A percentile compares a stretch with the other conserved stretches of the same genome.
These are phyloP conservation scores for Hoplias malabaricus DNA, from an alignment of 2,113 vertebrate genomes.

Conservation along the genomic window DNA sequence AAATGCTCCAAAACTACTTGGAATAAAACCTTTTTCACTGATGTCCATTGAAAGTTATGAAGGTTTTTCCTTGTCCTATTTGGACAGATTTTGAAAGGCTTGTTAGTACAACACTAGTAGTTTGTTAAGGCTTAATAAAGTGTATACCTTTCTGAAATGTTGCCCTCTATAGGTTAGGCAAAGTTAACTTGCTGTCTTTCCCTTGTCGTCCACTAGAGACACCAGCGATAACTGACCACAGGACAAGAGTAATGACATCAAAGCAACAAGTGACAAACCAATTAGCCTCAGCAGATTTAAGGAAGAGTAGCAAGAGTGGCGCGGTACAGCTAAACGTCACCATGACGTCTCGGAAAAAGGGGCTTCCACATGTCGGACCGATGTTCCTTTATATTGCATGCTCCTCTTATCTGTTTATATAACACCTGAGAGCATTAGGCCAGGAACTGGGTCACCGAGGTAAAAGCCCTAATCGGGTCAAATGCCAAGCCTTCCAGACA, in stretches of 20 bases:
- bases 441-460: conserved; percentile 37
- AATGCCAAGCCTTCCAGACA: neutral
- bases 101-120: too few species aligned
- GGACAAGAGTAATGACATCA: neutral
- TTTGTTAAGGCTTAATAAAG: too few species aligned
- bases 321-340: neutral
- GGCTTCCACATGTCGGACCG: neutral
- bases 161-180: too few species aligned
- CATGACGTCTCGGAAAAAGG: conserved; percentile 29
- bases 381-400: neutral
- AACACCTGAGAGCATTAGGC: conserved; percentile 38
- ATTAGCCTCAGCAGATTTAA: neutral
- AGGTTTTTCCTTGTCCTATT: too few species aligned
- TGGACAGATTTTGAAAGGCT: too few species aligned
- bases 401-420: conserved; percentile 44
- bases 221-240: neutral
- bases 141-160: too few species aligned
- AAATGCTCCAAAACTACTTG: too few species aligned
- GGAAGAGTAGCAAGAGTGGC: neutral
- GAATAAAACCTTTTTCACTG: too few species aligned
- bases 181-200: neutral
- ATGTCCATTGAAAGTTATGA: too few species aligned
- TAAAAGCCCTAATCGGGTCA: conserved; percentile 13
- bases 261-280: neutral
- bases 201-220: neutral